These are phyloP conservation scores for Anabas testudineus DNA, from an alignment of 2,797 vertebrate species.

Conservation along the genomic window DNA sequence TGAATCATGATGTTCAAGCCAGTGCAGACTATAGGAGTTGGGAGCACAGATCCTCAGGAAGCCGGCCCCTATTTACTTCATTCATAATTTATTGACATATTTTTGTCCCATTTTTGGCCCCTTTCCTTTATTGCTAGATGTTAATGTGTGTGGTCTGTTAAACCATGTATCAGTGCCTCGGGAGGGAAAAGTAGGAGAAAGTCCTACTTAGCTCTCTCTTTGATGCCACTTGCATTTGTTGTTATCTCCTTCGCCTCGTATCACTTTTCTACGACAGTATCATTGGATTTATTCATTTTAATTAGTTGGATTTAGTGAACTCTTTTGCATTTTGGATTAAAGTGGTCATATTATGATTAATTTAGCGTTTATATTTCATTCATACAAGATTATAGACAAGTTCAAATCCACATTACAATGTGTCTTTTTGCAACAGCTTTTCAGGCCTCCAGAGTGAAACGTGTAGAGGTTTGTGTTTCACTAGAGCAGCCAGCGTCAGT, in stretches of 20 bases:
- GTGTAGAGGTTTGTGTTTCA: no score
- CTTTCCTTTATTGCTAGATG: slow-evolving; percentile 3
- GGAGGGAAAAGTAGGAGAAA: slow-evolving; percentile 15
- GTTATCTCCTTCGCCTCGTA: slow-evolving; percentile 25
- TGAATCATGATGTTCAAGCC: slow-evolving; percentile 10
- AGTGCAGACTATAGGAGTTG: slow-evolving; percentile 7
- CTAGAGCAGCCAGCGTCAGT: no score
- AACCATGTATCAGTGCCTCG: slow-evolving; percentile 17
- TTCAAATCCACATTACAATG: no score
- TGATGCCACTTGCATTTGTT: slow-evolving; percentile 16
- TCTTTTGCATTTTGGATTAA: slow-evolving; percentile 12
- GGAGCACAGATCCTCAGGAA: slow-evolving; percentile 30
- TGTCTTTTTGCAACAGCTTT: no score
- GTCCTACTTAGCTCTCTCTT: not conserved
- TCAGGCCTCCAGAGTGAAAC: no score
- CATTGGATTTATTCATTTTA: slow-evolving; percentile 14
- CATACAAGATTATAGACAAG: no score
- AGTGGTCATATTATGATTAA: no score
- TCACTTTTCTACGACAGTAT: slow-evolving; percentile 13
- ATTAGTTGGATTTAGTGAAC: slow-evolving; percentile 19
- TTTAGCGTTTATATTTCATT: no score
- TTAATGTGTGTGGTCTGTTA: slow-evolving; percentile 18
- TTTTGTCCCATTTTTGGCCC: not conserved
- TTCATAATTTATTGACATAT: slow-evolving; percentile 13
- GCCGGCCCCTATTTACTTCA: slow-evolving; percentile 28